Evolutionary conservation across 2,113 vertebrate species (phyloP).

Genomic region (Halichoeres trimaculatus): DNA sequence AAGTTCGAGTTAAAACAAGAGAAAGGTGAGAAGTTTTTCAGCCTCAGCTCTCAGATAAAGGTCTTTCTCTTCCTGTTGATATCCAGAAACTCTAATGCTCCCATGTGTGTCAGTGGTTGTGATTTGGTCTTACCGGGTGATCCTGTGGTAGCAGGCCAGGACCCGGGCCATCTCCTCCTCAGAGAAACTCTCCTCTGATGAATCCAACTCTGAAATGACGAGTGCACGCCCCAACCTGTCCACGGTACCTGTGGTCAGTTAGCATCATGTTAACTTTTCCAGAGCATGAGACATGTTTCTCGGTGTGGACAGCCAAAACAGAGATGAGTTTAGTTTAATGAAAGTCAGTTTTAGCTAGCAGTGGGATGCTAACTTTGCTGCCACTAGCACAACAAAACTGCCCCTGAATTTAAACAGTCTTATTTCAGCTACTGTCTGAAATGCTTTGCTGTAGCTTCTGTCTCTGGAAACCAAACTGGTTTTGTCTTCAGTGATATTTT

Average conservation of each 20-base stretch:
- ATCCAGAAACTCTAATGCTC: neutral
- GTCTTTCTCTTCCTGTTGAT: neutral
- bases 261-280: neutral
- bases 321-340: no score
- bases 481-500: no score
- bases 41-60: no score
- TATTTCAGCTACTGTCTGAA: no score
- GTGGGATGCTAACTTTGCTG: no score
- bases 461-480: no score
- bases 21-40: neutral
- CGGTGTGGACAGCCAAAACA: no score
- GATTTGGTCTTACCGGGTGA: conserved; percentile 84
- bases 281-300: no score
- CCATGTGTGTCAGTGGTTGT: neutral
- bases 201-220: conserved; percentile 78
- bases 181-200: conserved; percentile 68
- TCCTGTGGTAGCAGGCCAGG: conserved; percentile 85
- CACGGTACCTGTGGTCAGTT: conserved; percentile 74
- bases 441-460: no score
- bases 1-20: conserved; percentile 11
- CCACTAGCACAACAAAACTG: no score
- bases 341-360: no score
- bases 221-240: conserved; percentile 88
- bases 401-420: no score
- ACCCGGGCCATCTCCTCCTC: conserved; percentile 76